Percentiles rank a stretch among this genome's conserved stretches.
phyloP scores from a whole-genome alignment of 2,888 invertebrate genomes.

The Coenonympha arcania region DNA sequence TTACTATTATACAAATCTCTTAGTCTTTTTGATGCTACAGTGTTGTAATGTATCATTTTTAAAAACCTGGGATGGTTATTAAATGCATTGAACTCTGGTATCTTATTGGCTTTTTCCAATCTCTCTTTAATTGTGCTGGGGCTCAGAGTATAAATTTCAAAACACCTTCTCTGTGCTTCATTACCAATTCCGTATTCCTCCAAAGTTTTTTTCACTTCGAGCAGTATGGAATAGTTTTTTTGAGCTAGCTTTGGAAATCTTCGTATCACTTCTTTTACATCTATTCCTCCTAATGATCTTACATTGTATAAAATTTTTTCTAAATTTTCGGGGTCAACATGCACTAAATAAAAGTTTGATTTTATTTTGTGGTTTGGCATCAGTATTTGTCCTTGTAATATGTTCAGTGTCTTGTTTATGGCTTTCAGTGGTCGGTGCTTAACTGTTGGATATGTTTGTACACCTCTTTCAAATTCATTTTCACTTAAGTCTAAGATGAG shows the following conservation, averaged over 20 bases:
- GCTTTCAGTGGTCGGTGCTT: constrained; percentile 59
- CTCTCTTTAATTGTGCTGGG: constrained; percentile 53
- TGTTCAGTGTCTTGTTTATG: constrained; percentile 54
- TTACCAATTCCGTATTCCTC: constrained; percentile 51
- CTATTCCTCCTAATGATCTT: constrained; percentile 55
- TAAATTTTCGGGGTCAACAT: constrained; percentile 61
- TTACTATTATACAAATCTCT: constrained; percentile 47
- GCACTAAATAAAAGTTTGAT: constrained; percentile 59
- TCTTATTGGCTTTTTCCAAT: constrained; percentile 47
- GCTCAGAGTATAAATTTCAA: constrained; percentile 54
- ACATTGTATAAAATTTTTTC: constrained; percentile 51
- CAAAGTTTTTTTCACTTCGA: constrained; percentile 51
- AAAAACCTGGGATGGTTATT: constrained; percentile 60
- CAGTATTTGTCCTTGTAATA: constrained; percentile 51
- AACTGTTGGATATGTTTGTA: constrained; percentile 61
- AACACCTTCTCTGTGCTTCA: constrained; percentile 64
- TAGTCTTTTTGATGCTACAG: constrained; percentile 52
- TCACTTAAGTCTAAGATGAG: constrained; percentile 52
- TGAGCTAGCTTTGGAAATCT: constrained; percentile 58
- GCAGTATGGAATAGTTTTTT: constrained; percentile 45
- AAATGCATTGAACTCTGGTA: constrained; percentile 59
- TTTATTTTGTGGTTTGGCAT: constrained; percentile 59
- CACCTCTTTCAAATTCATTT: constrained; percentile 54
- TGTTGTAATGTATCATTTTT: constrained; percentile 62
- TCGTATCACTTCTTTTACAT: constrained; percentile 62